These are phyloP conservation scores for Geopemphigus sp. DNA, from an alignment of 1,140 invertebrate genomes.

Conservation along the genomic window DNA sequence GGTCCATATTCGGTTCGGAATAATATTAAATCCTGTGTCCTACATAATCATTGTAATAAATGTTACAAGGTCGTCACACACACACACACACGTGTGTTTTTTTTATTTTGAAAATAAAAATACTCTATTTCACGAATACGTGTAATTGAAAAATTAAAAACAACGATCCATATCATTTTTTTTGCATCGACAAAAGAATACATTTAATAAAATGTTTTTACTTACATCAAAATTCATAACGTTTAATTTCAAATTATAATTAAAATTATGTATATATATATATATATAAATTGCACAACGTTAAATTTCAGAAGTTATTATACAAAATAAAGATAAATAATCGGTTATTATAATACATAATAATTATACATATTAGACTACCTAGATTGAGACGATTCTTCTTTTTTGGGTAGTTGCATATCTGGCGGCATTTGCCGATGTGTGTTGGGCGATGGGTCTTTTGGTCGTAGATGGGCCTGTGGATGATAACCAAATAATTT, in stretches of 20 bases:
- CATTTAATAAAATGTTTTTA: conserved; percentile 12
- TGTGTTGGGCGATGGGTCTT: conserved; percentile 51
- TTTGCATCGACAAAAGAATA: not conserved
- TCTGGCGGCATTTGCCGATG: conserved; percentile 43
- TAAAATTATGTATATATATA: no score
- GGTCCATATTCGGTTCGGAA: conserved; percentile 26
- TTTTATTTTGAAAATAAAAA: not conserved
- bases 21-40: conserved; percentile 43
- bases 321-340: not conserved
- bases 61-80: not conserved
- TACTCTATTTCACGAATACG: conserved; percentile 26
- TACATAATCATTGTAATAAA: conserved; percentile 25
- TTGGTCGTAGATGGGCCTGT: conserved; percentile 55
- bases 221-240: not conserved
- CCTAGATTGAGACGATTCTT: conserved; percentile 53
- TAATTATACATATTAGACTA: conserved; percentile 37
- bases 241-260: not conserved
- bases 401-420: conserved; percentile 51
- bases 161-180: not conserved
- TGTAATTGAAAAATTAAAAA: not conserved
- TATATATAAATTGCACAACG: conserved; percentile 28
- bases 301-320: conserved; percentile 3
- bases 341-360: not conserved
- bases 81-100: no score
- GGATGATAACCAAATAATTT: conserved; percentile 70